These are phyloP conservation scores for Dendronephthya gigantea DNA, from an alignment of 64 coral and sea anemone species.

Conservation along the genomic window DNA sequence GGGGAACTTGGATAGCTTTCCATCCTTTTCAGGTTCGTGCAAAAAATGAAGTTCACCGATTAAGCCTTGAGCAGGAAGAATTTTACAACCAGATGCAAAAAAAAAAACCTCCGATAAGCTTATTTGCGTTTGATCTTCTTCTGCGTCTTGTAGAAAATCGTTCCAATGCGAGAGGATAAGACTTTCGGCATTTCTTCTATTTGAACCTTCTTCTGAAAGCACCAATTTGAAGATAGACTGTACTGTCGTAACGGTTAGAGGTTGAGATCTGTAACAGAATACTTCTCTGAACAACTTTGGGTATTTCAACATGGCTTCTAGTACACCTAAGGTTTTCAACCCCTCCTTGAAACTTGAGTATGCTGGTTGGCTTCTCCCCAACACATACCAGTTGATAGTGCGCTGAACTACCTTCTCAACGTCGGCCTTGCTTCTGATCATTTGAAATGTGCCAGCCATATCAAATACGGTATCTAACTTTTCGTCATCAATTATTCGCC, in stretches of 20 bases:
- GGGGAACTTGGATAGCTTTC: no score
- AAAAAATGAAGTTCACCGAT: no score
- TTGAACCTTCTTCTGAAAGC: background rate
- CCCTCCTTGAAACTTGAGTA: background rate
- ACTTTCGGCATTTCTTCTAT: background rate
- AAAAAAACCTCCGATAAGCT: background rate
- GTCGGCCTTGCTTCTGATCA: background rate
- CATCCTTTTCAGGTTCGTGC: no score
- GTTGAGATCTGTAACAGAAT: background rate
- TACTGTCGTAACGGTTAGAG: background rate
- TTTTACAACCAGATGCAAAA: background rate
- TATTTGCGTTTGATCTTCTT: background rate
- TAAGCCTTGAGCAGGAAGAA: background rate
- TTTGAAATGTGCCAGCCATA: background rate
- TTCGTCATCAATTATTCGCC: background rate
- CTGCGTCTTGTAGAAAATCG: background rate
- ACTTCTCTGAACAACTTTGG: background rate
- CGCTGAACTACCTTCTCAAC: background rate
- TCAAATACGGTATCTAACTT: background rate
- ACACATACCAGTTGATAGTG: background rate
- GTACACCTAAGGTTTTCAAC: background rate
- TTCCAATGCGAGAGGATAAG: background rate
- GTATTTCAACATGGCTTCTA: background rate
- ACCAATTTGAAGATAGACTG: background rate
- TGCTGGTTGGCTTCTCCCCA: background rate